Evolutionary conservation across 2,113 vertebrate species (phyloP), one percentile per base, ranked within the genome.

Genomic region (Tychaedon coryphoeus): DNA sequence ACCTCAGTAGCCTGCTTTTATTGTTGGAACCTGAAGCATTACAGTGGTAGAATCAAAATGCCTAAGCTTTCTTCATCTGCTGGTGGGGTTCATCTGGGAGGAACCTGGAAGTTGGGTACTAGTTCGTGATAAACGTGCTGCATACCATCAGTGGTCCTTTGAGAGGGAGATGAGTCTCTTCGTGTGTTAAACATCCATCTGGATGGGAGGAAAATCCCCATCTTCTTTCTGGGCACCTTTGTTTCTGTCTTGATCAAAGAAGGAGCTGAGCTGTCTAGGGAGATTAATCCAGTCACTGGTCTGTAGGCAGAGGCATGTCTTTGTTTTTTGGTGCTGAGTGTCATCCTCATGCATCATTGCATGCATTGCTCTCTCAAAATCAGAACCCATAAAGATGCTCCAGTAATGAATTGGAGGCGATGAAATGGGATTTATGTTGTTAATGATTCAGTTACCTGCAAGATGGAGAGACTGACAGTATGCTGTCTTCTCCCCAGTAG

Each of bases 121-220:
- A 29, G 26, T 87, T 67, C 57, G 1, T 48, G 65, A 57, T 19
- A 48, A 69, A 7, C 0, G 0, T 58, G n/a, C 42, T 67, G 12
- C 5, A 3, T 51, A 33, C 29, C 22, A 31, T 81, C 10, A 8
- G 26, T 34, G 19, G 19, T 80, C n/a, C 33, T 86, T 61, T 57
- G 40, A 57, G 54, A 72, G 43, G 31, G 45, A 45, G 3, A 34
- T 19, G 7, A 43, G 10, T 51, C 12, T 67, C 23, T 62, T 9
- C 26, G 34, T 57, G 14, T 65, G 69, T 86, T 65, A 54, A 42
- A 26, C 13, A 5, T 85, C 25, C 0, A 0, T 50, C 31, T 72
- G 50, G 10, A 54, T 2, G 7, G 79, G 33, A 80, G 50, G 58
- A 66, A 54, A 64, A 58, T 74, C 26, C 16, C 25, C 2, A 2